phyloP scores from a whole-genome alignment of 2,888 invertebrate genomes.

The Malachius bipustulatus region DNA sequence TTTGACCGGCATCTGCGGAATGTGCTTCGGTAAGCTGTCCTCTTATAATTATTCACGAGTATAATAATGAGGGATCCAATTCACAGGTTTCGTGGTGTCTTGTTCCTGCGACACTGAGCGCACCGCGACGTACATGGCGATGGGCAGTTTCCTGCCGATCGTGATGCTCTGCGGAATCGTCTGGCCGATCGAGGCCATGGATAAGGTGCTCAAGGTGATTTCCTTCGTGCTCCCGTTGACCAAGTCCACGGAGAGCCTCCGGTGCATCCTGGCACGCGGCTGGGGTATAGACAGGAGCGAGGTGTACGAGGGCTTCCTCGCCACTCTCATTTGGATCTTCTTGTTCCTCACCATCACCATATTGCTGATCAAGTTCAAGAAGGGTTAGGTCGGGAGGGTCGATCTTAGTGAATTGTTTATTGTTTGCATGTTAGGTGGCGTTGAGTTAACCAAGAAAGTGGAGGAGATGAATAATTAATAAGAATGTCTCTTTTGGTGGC shows the following conservation, averaged over 20 bases:
- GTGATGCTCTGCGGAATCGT: conserved; percentile 81
- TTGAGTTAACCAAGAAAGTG: no score
- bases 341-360: conserved; percentile 64
- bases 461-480: no score
- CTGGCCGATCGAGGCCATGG: conserved; percentile 94
- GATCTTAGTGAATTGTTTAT: no score
- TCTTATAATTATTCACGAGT: no score
- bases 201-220: conserved; percentile 51
- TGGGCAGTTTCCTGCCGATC: conserved; percentile 77
- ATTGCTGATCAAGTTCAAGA: conserved; percentile 69
- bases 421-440: no score
- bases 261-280: conserved; percentile 75
- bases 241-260: conserved; percentile 74
- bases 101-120: conserved; percentile 70
- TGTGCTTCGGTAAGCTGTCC: conserved; percentile 85
- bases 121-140: conserved; percentile 72
- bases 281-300: conserved; percentile 60
- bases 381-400: conserved; percentile 63
- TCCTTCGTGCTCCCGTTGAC: conserved; percentile 74
- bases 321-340: conserved; percentile 67
- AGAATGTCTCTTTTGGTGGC: no score
- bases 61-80: no score
- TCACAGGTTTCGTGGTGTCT: conserved; percentile 68
- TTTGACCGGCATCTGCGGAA: conserved; percentile 81
- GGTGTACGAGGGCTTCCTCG: conserved; percentile 73